Base-by-base conservation (phyloP, 2,888 invertebrate species). In the Omphaloscelis lunosa region DNA sequence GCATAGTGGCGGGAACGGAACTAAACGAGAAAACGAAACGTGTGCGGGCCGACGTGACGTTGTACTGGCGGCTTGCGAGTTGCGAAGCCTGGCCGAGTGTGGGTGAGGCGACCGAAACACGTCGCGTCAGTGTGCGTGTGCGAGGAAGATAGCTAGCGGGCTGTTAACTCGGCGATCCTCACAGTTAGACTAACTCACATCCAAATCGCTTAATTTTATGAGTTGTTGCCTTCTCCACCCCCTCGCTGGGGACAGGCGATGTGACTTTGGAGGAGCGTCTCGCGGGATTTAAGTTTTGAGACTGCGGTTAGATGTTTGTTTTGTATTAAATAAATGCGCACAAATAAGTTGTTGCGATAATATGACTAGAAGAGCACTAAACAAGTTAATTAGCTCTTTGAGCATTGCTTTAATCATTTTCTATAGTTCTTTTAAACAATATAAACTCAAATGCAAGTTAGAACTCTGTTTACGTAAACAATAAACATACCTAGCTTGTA, bases 121-220 rank as follows among this genome's bases (percentile, higher is more conserved):
- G 88, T 29, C 78, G 86, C 72, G 80, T 56, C 61, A 72, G 93
- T 92, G 90, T 90, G 93, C 79, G 93, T 92, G 95, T 91, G 94
- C 91, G 94, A 94, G 91, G 77, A 91, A 90, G 93, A 94, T 92
- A 92, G 93, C 92, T 92, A 92, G 93, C 93, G 92, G 89, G 91
- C 93, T 95, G 96, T 95, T 95, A 94, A 95, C 96, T 95, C 96
- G 94, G 90, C 96, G 95, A 94, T 96, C 94, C 95, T 95, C 96
- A 94, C 96, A 95, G 96, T 96, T 95, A 96, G 95, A 97, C 97
- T 97, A 96, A 96, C 96, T 96, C 95, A 93, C 96, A 96, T 96
- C 96, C 96, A 96, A 96, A 96, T 96, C 97, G 96, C 96, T 97
- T 97, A 96, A 97, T 97, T 97, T 97, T 97, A 97, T 96, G 97